Percentiles rank a stretch among this genome's conserved stretches.
Evolutionary conservation across 2,888 invertebrate species (phyloP).

Genomic region (Nebria brevicollis): DNA sequence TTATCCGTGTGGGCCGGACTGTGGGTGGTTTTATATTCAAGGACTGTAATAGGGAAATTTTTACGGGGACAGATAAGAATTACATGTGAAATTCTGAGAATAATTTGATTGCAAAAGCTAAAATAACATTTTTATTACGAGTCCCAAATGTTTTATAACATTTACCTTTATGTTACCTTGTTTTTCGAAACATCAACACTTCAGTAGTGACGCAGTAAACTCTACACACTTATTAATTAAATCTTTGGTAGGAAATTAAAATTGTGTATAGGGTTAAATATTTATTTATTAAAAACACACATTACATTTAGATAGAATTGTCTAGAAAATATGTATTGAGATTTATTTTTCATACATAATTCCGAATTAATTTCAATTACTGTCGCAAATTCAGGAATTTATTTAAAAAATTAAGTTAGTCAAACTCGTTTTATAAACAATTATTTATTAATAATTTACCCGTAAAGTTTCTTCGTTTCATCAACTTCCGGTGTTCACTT

Average conservation of each 20-base stretch:
- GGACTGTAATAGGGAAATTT: conserved; percentile 19
- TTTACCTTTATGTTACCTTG: not conserved
- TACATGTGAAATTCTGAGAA: not conserved
- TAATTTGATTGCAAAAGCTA: conserved; percentile 21
- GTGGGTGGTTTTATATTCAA: conserved; percentile 35
- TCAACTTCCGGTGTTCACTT: not conserved
- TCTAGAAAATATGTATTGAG: no score
- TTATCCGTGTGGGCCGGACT: conserved; percentile 32
- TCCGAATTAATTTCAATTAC: no score
- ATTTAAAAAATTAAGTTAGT: no score
- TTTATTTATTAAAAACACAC: no score
- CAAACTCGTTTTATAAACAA: conserved; percentile 17
- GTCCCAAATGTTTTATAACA: not conserved
- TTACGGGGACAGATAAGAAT: not conserved
- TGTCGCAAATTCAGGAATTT: no score
- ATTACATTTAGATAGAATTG: no score
- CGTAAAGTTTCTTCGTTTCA: not conserved
- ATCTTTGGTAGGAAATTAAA: no score
- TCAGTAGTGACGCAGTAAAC: no score
- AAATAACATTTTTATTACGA: not conserved
- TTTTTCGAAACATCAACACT: no score
- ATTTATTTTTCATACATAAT: no score
- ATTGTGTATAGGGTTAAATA: no score
- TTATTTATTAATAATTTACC: not conserved
- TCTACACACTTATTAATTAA: no score